Base-by-base conservation (phyloP, 2,888 invertebrate genomes). In the Conus canariensis region DNA sequence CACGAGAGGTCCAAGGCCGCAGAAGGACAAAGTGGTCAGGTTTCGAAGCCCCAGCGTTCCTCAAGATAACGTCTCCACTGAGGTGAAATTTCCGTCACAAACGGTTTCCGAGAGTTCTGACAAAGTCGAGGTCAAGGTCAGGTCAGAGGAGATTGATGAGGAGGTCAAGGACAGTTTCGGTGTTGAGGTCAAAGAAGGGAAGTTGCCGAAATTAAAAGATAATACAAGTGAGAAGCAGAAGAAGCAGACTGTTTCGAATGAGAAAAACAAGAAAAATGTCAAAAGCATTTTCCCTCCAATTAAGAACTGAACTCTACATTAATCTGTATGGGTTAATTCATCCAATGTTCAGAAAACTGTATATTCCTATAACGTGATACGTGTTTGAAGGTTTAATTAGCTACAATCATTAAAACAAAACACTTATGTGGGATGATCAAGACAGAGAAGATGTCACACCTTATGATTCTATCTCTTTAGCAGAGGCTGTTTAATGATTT, bases 81-180 rank as follows among this genome's bases (percentile, higher is more conserved):
- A 25, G 45, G 45, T 19, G 56, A 10, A 12, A 8, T 30, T 30
- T n/a, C 56, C 22, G 14, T 58, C 70, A 14, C 22, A 5, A 7
- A 14, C 12, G 64, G 30, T 25, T 25, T 64, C 64, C 14, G 87
- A 67, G 60, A 16, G 56, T 64, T n/a, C 74, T 22, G 45, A 56
- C 74, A 25, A 74, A 56, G 74, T 12, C n/a, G 74, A 74, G 74
- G 87, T 87, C 14, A 74, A 87, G 87, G 74, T 22, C 74, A n/a
- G 64, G 64, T 87, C 87, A 70, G 70, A 85, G 60, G 56, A 60
- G 16, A 83, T 58, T 6, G 22, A 58, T 8, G 25, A 60, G 8
- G 56, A 58, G 85, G 85, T 85, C 59, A 60, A 85, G 25, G 60
- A 14, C 60, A 22, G 60, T 59, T 85, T 60, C 10, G 59, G 22